Evolutionary conservation across 2,113 vertebrate genomes (phyloP).

Genomic region (Hiodon tergisus): DNA sequence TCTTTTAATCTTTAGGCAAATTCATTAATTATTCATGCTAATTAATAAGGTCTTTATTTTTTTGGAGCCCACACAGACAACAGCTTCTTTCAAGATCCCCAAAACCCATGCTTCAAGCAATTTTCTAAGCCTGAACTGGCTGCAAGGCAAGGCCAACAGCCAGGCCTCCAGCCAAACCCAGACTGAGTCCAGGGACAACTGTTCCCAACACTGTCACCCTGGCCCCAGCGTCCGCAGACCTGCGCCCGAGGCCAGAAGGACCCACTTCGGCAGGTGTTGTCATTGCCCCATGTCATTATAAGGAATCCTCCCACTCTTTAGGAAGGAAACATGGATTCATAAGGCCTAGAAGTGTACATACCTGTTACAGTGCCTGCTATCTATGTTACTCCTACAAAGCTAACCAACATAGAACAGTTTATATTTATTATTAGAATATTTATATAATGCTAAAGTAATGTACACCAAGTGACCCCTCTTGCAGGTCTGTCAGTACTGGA

Average conservation of each 20-base stretch:
- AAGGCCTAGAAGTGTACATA: no score
- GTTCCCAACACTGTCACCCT: conserved; percentile 54
- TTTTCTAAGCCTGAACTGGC: no score
- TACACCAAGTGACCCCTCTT: conserved; percentile 1
- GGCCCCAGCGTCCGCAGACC: conserved; percentile 52
- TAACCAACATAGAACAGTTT: no score
- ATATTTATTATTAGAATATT: background rate
- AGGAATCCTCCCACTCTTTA: no score
- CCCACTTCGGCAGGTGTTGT: conserved; percentile 66
- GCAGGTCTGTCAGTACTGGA: conserved; percentile 72
- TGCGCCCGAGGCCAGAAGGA: conserved; percentile 46
- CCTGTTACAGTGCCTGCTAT: no score
- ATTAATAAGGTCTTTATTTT: no score
- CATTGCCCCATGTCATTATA: background rate
- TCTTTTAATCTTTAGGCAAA: background rate
- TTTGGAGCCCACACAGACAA: conserved; percentile 49
- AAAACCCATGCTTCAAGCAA: conserved; percentile 74
- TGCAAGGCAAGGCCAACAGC: no score
- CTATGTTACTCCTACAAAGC: no score
- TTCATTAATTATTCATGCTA: background rate
- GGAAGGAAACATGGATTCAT: no score
- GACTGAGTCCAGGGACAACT: background rate
- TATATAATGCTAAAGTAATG: background rate
- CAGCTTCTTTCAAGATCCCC: conserved; percentile 75
- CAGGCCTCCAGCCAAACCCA: no score